These are phyloP conservation scores for Drosophila parabipectinata DNA, from an alignment of 1,140 invertebrate genomes.

Conservation along the genomic window DNA sequence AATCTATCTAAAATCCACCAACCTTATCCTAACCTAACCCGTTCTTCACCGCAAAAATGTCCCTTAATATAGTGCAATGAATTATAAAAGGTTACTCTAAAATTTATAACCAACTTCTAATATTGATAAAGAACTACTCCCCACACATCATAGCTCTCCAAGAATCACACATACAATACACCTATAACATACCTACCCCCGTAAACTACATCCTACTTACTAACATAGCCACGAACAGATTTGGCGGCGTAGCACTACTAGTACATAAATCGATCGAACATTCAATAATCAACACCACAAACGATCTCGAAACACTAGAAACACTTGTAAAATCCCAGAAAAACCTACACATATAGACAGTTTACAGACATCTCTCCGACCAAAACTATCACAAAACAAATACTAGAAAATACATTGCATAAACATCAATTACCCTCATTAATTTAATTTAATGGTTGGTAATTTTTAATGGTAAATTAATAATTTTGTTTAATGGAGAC, in stretches of 20 bases:
- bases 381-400: slow-evolving; percentile 1
- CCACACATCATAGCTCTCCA: no score
- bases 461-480: not conserved
- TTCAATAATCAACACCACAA: not conserved
- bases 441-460: not conserved
- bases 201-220: no score
- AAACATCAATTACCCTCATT: not conserved
- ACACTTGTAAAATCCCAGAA: not conserved
- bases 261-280: slow-evolving; percentile 2
- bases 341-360: not conserved
- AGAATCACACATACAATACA: no score
- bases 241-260: not conserved
- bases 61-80: no score
- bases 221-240: not conserved
- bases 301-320: slow-evolving; percentile 2
- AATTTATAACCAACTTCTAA: no score
- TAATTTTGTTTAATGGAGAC: no score
- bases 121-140: no score
- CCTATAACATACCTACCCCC: no score
- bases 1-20: no score
- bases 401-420: not conserved
- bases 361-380: not conserved
- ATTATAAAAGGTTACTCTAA: no score
- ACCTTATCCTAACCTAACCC: no score
- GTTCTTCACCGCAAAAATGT: no score